A percentile compares a stretch with the other conserved stretches of the same genome.
Evolutionary conservation across 1,140 invertebrate species (phyloP).

Genomic region (Theocolax elegans): DNA sequence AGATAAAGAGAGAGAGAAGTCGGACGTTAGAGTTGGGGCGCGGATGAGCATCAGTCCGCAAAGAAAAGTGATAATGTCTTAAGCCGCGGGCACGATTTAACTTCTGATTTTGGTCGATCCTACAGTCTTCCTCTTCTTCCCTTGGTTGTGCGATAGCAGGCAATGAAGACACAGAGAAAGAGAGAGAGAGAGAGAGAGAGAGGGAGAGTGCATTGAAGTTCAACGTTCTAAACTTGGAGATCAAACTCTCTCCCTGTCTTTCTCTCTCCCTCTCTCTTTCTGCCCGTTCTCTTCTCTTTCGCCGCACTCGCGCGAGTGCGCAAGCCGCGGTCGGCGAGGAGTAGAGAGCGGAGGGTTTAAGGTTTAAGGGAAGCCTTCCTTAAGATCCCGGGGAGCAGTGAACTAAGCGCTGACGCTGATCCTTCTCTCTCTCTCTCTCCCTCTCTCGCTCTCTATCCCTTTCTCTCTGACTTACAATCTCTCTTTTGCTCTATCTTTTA

Average conservation of each 20-base stretch:
- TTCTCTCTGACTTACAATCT: too few relatives aligned
- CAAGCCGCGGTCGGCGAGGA: slow-evolving; percentile 21
- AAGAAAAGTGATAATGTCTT: slow-evolving; percentile 68
- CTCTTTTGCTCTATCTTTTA: too few relatives aligned
- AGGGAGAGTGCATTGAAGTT: slow-evolving; percentile 47
- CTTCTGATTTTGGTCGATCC: slow-evolving; percentile 61
- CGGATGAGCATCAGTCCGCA: slow-evolving; percentile 51
- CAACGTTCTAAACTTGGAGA: slow-evolving; percentile 60
- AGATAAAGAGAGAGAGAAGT: slow-evolving; percentile 3
- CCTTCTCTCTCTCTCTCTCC: slow-evolving; percentile 57
- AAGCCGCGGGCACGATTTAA: slow-evolving; percentile 64
- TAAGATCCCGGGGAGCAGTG: slow-evolving; percentile 54
- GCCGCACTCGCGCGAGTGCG: too few relatives aligned
- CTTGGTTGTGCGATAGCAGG: neutral
- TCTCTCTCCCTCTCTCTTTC: neutral
- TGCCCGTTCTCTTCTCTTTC: too few relatives aligned
- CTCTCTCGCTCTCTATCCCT: slow-evolving; percentile 32
- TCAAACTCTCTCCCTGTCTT: neutral
- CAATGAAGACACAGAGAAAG: neutral
- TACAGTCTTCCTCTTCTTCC: slow-evolving; percentile 45
- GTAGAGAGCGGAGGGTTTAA: slow-evolving; percentile 59
- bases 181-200: neutral
- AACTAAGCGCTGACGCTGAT: slow-evolving; percentile 64
- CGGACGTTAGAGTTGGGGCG: slow-evolving; percentile 41
- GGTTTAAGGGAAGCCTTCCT: slow-evolving; percentile 62